phyloP scores from a whole-genome alignment of 2,888 invertebrate genomes.

The Pristionchus fissidentatus region DNA sequence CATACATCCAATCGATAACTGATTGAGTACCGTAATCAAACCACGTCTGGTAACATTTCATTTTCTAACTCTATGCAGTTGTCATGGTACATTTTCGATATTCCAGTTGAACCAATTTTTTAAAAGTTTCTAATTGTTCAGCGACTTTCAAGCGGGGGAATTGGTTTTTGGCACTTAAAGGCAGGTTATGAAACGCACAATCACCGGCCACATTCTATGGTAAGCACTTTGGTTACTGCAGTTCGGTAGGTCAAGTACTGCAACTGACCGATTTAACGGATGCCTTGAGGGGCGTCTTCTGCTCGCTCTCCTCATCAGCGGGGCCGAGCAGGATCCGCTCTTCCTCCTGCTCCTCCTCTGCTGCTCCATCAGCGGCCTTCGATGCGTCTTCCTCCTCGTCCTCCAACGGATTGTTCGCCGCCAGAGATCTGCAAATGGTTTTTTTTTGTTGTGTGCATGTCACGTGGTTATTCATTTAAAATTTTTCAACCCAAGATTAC shows the following conservation, averaged over 20 bases:
- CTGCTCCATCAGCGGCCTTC: conserved; percentile 17
- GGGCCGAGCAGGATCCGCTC: conserved; percentile 48
- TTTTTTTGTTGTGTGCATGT: no score
- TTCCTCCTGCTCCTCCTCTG: neutral
- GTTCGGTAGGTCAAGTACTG: neutral
- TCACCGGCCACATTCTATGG: neutral
- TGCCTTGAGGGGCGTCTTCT: conserved; percentile 44
- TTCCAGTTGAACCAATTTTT: no score
- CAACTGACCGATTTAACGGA: conserved; percentile 19
- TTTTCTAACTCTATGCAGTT: no score
- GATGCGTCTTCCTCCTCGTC: conserved; percentile 32
- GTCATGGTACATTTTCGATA: neutral
- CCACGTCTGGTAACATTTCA: no score
- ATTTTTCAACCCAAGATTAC: neutral
- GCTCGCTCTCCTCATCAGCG: conserved; percentile 38
- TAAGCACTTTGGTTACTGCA: no score
- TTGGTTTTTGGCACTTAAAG: no score
- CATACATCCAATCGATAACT: neutral
- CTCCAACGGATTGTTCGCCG: neutral
- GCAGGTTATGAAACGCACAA: no score
- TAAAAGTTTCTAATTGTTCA: no score
- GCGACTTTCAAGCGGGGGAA: no score
- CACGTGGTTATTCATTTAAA: neutral
- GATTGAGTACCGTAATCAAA: no score
- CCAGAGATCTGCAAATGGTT: neutral